Evolutionary conservation across 2,888 invertebrate species (phyloP).

Genomic region (Ectemnius continuus): DNA sequence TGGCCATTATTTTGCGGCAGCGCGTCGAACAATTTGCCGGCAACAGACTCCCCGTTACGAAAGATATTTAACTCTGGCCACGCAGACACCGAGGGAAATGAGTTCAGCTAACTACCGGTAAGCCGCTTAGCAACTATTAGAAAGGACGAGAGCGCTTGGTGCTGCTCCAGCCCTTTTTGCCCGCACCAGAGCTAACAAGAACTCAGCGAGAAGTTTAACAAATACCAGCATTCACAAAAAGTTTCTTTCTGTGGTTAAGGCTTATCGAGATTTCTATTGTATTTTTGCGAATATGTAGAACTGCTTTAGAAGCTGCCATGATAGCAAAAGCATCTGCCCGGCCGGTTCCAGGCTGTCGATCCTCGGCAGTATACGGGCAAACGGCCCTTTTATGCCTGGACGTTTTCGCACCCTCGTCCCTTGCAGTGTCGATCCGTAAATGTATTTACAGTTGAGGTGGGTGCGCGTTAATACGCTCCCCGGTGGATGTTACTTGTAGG

Average conservation of each 20-base stretch:
- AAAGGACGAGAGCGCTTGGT: conserved; percentile 44
- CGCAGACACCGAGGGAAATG: conserved; percentile 46
- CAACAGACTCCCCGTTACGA: conserved; percentile 46
- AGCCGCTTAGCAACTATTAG: conserved; percentile 60
- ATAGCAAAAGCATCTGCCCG: conserved; percentile 32
- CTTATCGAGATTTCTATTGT: no score
- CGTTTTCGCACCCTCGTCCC: conserved; percentile 35
- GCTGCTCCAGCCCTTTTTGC: conserved; percentile 34
- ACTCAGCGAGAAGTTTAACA: conserved; percentile 34
- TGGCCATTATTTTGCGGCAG: conserved; percentile 34
- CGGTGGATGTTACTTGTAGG: conserved; percentile 17
- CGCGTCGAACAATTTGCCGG: conserved; percentile 36
- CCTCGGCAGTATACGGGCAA: conserved; percentile 24
- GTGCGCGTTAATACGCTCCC: conserved; percentile 5
- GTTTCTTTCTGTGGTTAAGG: no score
- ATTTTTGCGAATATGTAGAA: no score
- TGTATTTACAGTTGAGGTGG: conserved; percentile 21
- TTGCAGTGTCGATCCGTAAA: conserved; percentile 18
- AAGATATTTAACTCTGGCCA: conserved; percentile 53
- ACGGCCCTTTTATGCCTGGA: conserved; percentile 40
- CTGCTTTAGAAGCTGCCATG: conserved; percentile 7
- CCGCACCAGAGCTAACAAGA: background rate
- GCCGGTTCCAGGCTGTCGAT: conserved; percentile 43
- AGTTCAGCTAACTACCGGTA: conserved; percentile 57
- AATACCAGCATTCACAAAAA: conserved; percentile 16